These are phyloP conservation scores for Exocentrus adspersus DNA, from an alignment of 2,888 invertebrate species.

Conservation along the genomic window DNA sequence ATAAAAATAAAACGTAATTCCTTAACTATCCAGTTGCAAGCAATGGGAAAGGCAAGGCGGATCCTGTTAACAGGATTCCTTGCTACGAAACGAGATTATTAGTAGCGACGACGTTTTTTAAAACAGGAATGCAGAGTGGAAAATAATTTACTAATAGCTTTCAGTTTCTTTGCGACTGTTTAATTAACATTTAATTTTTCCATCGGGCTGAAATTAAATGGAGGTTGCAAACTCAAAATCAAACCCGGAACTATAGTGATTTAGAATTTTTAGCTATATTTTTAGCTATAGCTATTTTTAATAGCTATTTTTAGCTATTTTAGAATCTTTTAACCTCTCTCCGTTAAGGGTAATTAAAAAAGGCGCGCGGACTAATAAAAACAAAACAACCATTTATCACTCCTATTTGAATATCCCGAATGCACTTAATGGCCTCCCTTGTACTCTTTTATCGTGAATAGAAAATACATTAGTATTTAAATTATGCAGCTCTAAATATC, in stretches of 20 bases:
- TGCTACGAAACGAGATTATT: slow-evolving; percentile 44
- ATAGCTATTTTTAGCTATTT: too few relatives aligned
- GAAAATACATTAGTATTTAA: slow-evolving; percentile 55
- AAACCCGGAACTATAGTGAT: too few relatives aligned
- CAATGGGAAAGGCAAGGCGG: slow-evolving; percentile 3
- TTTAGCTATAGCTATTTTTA: too few relatives aligned
- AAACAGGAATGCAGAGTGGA: slow-evolving; percentile 23
- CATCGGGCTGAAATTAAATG: slow-evolving; percentile 6
- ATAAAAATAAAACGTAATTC: slow-evolving; percentile 37
- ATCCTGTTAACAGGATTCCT: slow-evolving; percentile 39
- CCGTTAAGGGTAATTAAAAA: slow-evolving; percentile 48
- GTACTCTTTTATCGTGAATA: slow-evolving; percentile 53
- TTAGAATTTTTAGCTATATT: too few relatives aligned
- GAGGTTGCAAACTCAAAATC: neutral
- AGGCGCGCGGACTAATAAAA: slow-evolving; percentile 45
- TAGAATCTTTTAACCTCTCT: too few relatives aligned
- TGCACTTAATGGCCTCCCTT: slow-evolving; percentile 49
- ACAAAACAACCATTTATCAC: slow-evolving; percentile 50
- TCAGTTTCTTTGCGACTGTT: slow-evolving; percentile 12
- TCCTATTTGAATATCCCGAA: slow-evolving; percentile 48
- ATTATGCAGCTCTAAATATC: slow-evolving; percentile 56
- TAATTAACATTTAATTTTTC: slow-evolving; percentile 18
- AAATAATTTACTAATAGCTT: slow-evolving; percentile 26
- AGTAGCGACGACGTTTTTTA: slow-evolving; percentile 43
- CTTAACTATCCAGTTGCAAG: slow-evolving; percentile 34